phyloP scores from a whole-genome alignment of 2,797 vertebrate species.

The Eulemur mongoz region DNA sequence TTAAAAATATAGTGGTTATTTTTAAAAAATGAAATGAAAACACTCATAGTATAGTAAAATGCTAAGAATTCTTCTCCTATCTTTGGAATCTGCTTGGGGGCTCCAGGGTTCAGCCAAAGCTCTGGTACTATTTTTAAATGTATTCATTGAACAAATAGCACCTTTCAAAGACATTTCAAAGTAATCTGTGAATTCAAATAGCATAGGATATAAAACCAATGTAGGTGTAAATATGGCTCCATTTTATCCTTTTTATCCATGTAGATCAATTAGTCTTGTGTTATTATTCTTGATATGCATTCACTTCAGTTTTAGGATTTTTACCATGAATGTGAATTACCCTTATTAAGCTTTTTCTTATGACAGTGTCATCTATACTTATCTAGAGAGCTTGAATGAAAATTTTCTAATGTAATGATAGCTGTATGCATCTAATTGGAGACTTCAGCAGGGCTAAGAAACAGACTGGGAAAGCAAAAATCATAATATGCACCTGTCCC shows the following conservation, averaged over 20 bases:
- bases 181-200: conserved; percentile 73
- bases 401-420: conserved; percentile 56
- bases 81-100: not conserved
- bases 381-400: conserved; percentile 51
- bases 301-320: conserved; percentile 44
- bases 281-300: conserved; percentile 61
- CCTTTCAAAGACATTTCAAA: conserved; percentile 77
- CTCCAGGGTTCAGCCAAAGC: not conserved
- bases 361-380: conserved; percentile 39
- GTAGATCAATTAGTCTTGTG: conserved; percentile 66
- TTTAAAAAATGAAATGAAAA: conserved; percentile 54
- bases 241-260: conserved; percentile 64
- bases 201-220: conserved; percentile 43
- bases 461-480: conserved; percentile 7
- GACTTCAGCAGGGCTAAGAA: not conserved
- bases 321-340: conserved; percentile 63
- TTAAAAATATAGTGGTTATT: conserved; percentile 30
- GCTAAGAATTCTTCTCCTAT: not conserved
- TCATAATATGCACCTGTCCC: not conserved
- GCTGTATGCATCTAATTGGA: conserved; percentile 24
- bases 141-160: conserved; percentile 72
- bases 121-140: conserved; percentile 76
- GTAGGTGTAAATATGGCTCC: conserved; percentile 51
- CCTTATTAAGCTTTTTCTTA: conserved; percentile 57
- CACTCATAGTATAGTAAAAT: not conserved